Conservation (phyloP, 2,888 invertebrate genomes). For the Eulithis testata region DNA sequence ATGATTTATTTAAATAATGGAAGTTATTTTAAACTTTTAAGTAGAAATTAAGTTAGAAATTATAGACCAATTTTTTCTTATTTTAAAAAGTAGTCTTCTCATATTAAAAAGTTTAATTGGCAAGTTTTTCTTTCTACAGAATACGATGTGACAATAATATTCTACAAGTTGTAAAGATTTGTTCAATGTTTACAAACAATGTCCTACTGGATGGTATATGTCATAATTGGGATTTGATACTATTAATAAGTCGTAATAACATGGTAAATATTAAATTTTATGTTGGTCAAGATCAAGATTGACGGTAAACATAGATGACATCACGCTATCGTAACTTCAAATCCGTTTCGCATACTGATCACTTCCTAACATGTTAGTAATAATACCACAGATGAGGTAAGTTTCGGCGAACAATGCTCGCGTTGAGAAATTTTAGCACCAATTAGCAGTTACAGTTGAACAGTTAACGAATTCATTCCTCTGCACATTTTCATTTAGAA, state of each 20-base stretch:
- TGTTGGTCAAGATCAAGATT: slow-evolving; percentile 26
- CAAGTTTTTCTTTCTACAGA: too few species aligned
- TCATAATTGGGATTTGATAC: slow-evolving; percentile 6
- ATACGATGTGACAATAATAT: too few species aligned
- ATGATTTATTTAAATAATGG: too few species aligned
- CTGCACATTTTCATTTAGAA: slow-evolving; percentile 40
- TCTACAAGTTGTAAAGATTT: too few species aligned
- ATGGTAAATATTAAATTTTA: slow-evolving; percentile 8
- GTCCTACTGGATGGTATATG: slow-evolving; percentile 1
- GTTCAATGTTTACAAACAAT: slow-evolving; percentile 33
- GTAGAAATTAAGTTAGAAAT: too few species aligned
- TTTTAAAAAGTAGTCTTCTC: too few species aligned
- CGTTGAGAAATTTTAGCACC: slow-evolving; percentile 35
- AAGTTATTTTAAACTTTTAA: too few species aligned
- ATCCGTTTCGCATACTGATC: slow-evolving; percentile 28
- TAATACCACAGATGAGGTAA: slow-evolving; percentile 22
- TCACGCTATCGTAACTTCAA: slow-evolving; percentile 28
- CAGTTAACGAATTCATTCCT: slow-evolving; percentile 34
- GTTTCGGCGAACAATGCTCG: slow-evolving; percentile 38
- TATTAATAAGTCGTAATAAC: neutral
- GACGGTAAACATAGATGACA: slow-evolving; percentile 29
- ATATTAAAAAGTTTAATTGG: too few species aligned
- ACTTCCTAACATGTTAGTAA: slow-evolving; percentile 20
- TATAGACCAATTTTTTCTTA: too few species aligned
- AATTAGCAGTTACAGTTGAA: slow-evolving; percentile 33